Evolutionary conservation across 2,113 vertebrate genomes (phyloP).

Genomic region (Gavialis gangeticus): DNA sequence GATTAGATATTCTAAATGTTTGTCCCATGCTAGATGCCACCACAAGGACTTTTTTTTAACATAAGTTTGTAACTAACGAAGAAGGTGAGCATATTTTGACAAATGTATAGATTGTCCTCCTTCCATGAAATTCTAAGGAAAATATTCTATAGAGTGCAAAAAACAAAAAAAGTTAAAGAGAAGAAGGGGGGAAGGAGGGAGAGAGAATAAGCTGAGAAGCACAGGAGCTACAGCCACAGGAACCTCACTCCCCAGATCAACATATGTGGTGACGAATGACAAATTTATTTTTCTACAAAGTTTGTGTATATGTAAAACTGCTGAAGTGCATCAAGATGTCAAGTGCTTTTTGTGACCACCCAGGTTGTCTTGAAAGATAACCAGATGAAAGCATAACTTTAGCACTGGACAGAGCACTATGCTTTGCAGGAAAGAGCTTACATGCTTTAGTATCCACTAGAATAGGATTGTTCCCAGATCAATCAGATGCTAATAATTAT

Average conservation of each 20-base stretch:
- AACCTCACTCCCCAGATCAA: constrained; percentile 88
- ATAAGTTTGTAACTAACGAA: constrained; percentile 22
- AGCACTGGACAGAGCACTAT: constrained; percentile 79
- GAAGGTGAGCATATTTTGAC: constrained; percentile 29
- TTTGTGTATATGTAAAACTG: constrained; percentile 99
- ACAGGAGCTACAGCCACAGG: constrained; percentile 82
- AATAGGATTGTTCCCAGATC: constrained; percentile 58
- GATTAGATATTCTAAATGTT: constrained; percentile 85
- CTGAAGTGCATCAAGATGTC: constrained; percentile 99
- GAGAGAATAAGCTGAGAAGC: constrained; percentile 71
- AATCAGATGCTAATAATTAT: constrained; percentile 72
- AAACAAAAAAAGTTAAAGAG: constrained; percentile 27
- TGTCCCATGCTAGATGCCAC: constrained; percentile 59
- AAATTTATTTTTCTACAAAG: constrained; percentile 99
- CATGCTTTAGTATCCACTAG: constrained; percentile 34
- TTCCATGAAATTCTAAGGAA: constrained; percentile 31
- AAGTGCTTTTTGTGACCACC: constrained; percentile 99
- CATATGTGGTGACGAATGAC: constrained; percentile 99
- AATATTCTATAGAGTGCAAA: constrained; percentile 15
- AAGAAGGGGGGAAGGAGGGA: constrained; percentile 26
- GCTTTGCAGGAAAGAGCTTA: constrained; percentile 57
- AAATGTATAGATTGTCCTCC: neutral
- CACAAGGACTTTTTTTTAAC: constrained; percentile 45
- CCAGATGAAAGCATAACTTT: constrained; percentile 97
- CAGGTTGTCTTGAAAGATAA: constrained; percentile 99